Evolutionary conservation across 2,797 vertebrate species (phyloP), one percentile per base, ranked within the genome.

Genomic region (Buceros bicornis): DNA sequence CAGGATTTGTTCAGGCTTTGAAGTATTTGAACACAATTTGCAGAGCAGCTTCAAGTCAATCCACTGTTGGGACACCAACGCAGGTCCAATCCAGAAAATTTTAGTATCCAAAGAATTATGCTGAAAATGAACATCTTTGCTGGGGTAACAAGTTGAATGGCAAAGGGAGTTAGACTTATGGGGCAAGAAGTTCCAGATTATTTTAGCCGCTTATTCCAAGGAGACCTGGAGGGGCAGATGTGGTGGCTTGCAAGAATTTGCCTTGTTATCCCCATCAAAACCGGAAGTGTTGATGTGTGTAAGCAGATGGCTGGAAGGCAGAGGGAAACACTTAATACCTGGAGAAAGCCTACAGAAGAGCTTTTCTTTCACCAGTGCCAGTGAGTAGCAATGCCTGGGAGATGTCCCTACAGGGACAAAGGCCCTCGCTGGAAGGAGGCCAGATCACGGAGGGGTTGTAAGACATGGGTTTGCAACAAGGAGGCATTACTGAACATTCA

Each of bases 381-480:
- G 29, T 11, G 28, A 29, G 28, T 18, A 19, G 24, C 22, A 1
- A 15, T 56, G 24, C 33, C 2, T 45, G 42, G 21, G 58, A 82
- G 51, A 22, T 66, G 29, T 2, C 21, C 16, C 29, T 56, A 7
- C 5, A 3, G 10, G 31, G 48, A 21, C 25, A 22, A 17, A 16
- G 18, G 21, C 12, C 8, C 24, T 51, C 20, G 1, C 0, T 53
- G 54, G 29, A 51, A 65, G 3, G 21, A 15, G 10, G 51, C 42
- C 11, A 5, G 11, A 15, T 16, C 20, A 8, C 1, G 8, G 62
- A n/a, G 11, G 18, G 8, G 8, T 42, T 37, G 54, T 33, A 48
- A 3, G 7, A 2, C 9, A 2, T 2, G 5, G 22, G 8, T n/a
- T 71, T 72, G 74, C 19, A 35, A 4, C 2, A 3, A 43, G 43